These are phyloP conservation scores for Neolamprologus brichardi DNA, from an alignment of 2,113 vertebrate genomes.

Conservation along the genomic window DNA sequence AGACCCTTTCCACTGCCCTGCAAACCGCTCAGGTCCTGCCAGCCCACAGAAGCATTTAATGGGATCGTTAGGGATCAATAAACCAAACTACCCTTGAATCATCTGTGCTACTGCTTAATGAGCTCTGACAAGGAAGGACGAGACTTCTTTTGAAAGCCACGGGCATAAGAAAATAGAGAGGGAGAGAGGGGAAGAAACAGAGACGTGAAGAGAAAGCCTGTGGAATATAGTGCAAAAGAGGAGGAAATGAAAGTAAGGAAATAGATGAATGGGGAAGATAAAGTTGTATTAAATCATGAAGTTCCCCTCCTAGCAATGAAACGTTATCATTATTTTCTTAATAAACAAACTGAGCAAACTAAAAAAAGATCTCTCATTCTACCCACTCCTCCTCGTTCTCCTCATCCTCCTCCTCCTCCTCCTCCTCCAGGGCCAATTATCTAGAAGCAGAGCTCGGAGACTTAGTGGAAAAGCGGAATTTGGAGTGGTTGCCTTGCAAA, in stretches of 20 bases:
- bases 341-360: conserved; percentile 2
- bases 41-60: conserved; percentile 44
- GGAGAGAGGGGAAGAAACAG: background rate
- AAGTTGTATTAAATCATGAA: background rate
- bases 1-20: background rate
- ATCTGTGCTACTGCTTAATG: conserved; percentile 42
- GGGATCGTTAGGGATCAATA: conserved; percentile 62
- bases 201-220: background rate
- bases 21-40: background rate
- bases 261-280: background rate
- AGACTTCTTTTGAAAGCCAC: conserved; percentile 18
- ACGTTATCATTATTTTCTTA: background rate
- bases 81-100: conserved; percentile 44
- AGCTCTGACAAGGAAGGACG: conserved; percentile 38
- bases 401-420: background rate
- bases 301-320: background rate
- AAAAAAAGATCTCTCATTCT: background rate
- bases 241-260: background rate
- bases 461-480: conserved; percentile 22
- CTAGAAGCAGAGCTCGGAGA: background rate
- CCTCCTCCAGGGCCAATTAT: conserved; percentile 35
- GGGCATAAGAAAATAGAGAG: background rate
- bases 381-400: background rate
- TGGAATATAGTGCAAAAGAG: background rate
- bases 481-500: background rate